Base-by-base conservation (phyloP, 2,888 invertebrate species). In the Euphydryas editha region DNA sequence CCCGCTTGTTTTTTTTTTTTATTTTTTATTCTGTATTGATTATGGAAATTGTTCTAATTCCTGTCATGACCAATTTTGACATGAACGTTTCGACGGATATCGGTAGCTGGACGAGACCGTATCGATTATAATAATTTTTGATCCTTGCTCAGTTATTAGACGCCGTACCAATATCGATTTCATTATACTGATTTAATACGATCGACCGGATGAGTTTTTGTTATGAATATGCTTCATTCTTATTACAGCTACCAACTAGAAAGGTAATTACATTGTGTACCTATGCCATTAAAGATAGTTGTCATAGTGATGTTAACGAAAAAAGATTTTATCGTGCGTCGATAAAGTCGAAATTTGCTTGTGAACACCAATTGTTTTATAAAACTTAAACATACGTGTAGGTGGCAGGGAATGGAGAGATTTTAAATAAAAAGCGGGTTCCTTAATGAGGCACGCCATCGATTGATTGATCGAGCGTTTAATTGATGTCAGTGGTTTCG, bases 51-150 rank as follows among this genome's bases (percentile, higher is more conserved):
- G 46, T 56, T 62, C 57, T 62, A 62, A 63, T 63, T 57, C 62
- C 6, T 36, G 7, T 36, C 57, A 61, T 49, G 21, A 21, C 6
- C 49, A 49, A 49, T 49, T 68, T 68, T 51, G 51, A 42, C 54
- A 44, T 13, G 39, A 64, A 46, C 44, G 21, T 61, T 58, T 65
- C 59, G 62, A 55, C 54, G 86, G 86, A 84, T 74, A 73, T 72
- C 68, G 71, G 69, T 70, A 70, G 70, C 70, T 62, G 70, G 62
- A 62, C 62, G 54, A 59, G 49, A 55, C 18, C 69, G 36, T 30
- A 54, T 78, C 79, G 85, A 88, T 88, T 86, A 88, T 83, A 86
- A 88, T 89, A 87, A 89, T 89, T 84, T 86, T 80, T 74, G 73
- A 72, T 76, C 78, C 78, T 75, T 74, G 76, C 70, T 76, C 80